A percentile compares a stretch with the other conserved stretches of the same genome.
phyloP scores from a whole-genome alignment of 2,797 vertebrate genomes.

The Tapirus indicus region DNA sequence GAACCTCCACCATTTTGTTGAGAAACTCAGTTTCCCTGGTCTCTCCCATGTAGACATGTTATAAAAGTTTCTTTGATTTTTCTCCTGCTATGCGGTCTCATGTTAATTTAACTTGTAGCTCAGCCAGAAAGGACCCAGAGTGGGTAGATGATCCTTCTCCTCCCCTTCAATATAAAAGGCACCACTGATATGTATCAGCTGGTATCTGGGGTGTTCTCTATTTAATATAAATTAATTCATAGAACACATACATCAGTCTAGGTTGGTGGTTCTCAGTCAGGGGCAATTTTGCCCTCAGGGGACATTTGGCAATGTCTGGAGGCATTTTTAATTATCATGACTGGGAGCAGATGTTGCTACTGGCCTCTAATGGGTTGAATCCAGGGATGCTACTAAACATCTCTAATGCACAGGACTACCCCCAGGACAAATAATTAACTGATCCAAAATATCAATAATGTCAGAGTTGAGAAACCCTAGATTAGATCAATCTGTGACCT shows the following conservation, averaged over 20 bases:
- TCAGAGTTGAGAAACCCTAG: neutral
- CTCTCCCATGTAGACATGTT: too few species aligned
- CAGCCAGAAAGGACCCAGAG: too few species aligned
- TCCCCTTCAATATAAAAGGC: too few species aligned
- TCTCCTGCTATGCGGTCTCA: too few species aligned
- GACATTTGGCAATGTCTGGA: neutral
- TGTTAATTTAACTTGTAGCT: too few species aligned
- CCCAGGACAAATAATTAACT: neutral
- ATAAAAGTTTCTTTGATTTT: too few species aligned
- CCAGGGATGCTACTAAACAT: neutral
- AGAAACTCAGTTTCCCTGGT: too few species aligned
- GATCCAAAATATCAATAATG: neutral
- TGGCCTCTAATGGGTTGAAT: neutral
- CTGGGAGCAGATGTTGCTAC: neutral
- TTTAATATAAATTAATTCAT: neutral
- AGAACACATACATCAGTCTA: neutral
- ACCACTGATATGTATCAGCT: neutral
- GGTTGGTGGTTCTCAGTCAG: neutral
- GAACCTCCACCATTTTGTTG: too few species aligned
- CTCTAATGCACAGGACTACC: neutral
- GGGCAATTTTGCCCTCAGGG: too few species aligned
- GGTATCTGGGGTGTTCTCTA: neutral
- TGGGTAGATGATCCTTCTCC: too few species aligned
- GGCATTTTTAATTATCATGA: neutral
- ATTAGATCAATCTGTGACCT: neutral